These are phyloP conservation scores for Shargacucullia verbasci DNA, from an alignment of 2,888 invertebrate species.

Conservation along the genomic window DNA sequence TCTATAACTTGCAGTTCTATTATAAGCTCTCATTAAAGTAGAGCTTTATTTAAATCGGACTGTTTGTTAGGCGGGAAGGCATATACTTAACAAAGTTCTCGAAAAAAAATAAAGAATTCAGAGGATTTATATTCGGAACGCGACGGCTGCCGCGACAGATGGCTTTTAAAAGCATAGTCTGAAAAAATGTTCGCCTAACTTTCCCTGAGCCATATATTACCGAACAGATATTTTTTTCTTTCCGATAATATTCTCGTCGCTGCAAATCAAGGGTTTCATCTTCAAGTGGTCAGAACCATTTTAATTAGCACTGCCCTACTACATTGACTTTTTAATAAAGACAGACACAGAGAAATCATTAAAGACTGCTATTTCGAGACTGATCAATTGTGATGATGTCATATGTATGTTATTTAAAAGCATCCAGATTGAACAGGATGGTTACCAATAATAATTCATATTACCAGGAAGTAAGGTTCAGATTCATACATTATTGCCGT, in stretches of 20 bases:
- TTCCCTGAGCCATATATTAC: too few species aligned
- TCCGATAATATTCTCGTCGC: not conserved
- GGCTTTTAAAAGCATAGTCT: too few species aligned
- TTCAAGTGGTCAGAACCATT: not conserved
- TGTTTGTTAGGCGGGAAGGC: too few species aligned
- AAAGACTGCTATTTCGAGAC: conserved; percentile 49
- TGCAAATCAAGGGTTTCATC: not conserved
- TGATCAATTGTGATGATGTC: conserved; percentile 58
- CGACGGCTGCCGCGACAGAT: too few species aligned
- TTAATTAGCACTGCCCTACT: conserved; percentile 39
- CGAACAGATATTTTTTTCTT: too few species aligned
- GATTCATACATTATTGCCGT: conserved; percentile 17
- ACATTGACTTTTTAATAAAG: conserved; percentile 50
- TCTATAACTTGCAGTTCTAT: too few species aligned
- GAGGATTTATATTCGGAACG: too few species aligned
- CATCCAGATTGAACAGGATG: conserved; percentile 46
- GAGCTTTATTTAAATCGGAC: too few species aligned
- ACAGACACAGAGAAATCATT: conserved; percentile 42
- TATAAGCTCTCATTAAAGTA: too few species aligned
- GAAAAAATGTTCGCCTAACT: too few species aligned
- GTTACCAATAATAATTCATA: conserved; percentile 33
- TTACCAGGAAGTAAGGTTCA: conserved; percentile 34
- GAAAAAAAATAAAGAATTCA: too few species aligned
- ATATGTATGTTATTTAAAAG: conserved; percentile 51
- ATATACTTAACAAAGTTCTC: too few species aligned